Base-by-base conservation (phyloP, 2,888 invertebrate genomes). In the Drosophila meridiana region DNA sequence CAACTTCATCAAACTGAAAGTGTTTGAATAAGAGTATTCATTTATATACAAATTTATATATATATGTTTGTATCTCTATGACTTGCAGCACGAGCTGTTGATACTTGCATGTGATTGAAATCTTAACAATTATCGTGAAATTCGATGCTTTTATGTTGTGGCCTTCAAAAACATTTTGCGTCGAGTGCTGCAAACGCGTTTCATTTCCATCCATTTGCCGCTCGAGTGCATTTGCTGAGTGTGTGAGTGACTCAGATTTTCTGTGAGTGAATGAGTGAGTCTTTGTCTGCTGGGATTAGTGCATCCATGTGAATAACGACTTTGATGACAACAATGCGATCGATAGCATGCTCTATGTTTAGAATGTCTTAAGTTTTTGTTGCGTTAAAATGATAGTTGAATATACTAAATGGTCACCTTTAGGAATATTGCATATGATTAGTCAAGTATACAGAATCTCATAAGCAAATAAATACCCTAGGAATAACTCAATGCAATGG, bases 221-320 rank as follows among this genome's bases (percentile, higher is more conserved):
- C 83, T 69, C 68, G 83, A 88, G 72, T 83, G 88, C 69, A 69
- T 72, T 65, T 68, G 28, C 14, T 47, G 38, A 53, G 32, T 59
- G 40, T 61, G 53, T 69, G 72, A 47, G 47, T 47, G 34, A 14
- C 30, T 48, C 48, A 30, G n/a, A 30, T 48, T 30, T 43, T 30
- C 32, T 47, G 60, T 45, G 43, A 32, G 48, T 55, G 59, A 55
- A 36, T 64, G 66, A 57, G 40, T 64, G 58, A 52, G 59, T 70
- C 58, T 70, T 53, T 68, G 57, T 65, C 62, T 55, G 62, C 53
- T 60, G 45, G 42, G 64, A 76, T 76, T 74, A 63, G 59, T 61
- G 82, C 76, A 82, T 70, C 76, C 87, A 87, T 78, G 87, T 76
- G 79, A 55, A 83, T 72, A 84, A 76, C 63, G 56, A 72, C 69